Base-by-base conservation (phyloP, 2,797 vertebrate species). In the Chromobotia macracanthus region DNA sequence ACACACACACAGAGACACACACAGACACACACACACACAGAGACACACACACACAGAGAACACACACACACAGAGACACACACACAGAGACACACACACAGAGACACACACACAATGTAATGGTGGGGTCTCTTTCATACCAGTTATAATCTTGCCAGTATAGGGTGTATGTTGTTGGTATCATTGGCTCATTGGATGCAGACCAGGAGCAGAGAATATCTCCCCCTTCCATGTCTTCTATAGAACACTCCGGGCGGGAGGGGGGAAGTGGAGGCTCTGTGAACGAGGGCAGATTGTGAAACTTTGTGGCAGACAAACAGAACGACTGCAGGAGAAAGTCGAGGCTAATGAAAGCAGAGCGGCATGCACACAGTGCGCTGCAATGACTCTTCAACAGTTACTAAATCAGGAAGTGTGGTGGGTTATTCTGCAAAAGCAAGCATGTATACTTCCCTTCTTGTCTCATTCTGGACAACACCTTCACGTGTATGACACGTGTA, bases 191-290 rank as follows among this genome's bases (percentile, higher is more conserved):
- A 10, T 21, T 53, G 8, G 6, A 58, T 23, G 74, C 25, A 19
- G 86, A 71, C 93, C 91, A 94, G 38, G 13, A 46, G 65, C 94
- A 95, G 44, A 83, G 28, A n/a, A 94, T 91, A 48, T 21, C 18
- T 3, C 2, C 18, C 0, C 80, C 65, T 1, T 25, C 35, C 81
- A 86, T 84, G 21, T 72, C 31, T 44, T 87, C 91, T 53, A 88
- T 89, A 48, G n/a, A 55, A 80, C 93, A 94, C 1, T 81, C 5
- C 3, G 74, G 90, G 4, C 0, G 7, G 23, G 86, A 86, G 1
- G 81, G 87, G 58, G 28, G 13, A 56, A 56, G 61, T 46, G 86
- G 89, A 25, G 44, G 82, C 76, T 77, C 91, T 91, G 77, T 0
- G 60, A 50, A 65, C 21, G 19, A 13, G 28, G 23, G 9, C 56